Base-by-base conservation (phyloP, 1,140 invertebrate species). In the Lasioglossum albipes region DNA sequence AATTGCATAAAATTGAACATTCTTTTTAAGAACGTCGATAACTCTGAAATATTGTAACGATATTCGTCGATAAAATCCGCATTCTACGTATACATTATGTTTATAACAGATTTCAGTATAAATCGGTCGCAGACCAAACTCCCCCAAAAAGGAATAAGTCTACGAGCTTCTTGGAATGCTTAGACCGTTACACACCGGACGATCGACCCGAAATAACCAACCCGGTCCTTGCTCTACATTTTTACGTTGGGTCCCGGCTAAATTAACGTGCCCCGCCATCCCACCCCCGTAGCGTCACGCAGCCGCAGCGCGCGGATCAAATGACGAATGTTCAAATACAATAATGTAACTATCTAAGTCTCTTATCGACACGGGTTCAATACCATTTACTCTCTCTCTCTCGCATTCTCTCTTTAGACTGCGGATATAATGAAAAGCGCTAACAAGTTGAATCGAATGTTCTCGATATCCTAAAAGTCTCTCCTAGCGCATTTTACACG, bases 181-280 rank as follows among this genome's bases (percentile, higher is more conserved):
- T 84, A 87, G 85, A 87, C 86, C 65, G 70, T 87, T 88, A 87
- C 80, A 81, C 77, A 61, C 45, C 59, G 57, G n/a, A 36, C 59
- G 31, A 52, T 49, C 10, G 10, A 76, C 85, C 75, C 70, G 41
- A 87, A 88, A 88, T 87, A 87, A 80, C 83, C 52, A 36, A 64
- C 66, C 20, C 72, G 83, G 83, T 84, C 77, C 68, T 87, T 85
- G 83, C 80, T 87, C 83, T 42, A 87, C 64, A 88, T 88, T 87
- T 87, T 88, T 87, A 85, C 22, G 65, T 62, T 49, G 54, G 20
- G 66, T 13, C 20, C 59, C 67, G 54, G 45, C 49, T 45, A 67
- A 81, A 84, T 81, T 86, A 79, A 52, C 45, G 36, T 12, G 5
- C 10, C 27, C 62, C 27, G 27, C 31, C 7, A 16, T 45, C 4